These are phyloP conservation scores for Eulithis prunata DNA, from an alignment of 2,888 invertebrate genomes.

Conservation along the genomic window DNA sequence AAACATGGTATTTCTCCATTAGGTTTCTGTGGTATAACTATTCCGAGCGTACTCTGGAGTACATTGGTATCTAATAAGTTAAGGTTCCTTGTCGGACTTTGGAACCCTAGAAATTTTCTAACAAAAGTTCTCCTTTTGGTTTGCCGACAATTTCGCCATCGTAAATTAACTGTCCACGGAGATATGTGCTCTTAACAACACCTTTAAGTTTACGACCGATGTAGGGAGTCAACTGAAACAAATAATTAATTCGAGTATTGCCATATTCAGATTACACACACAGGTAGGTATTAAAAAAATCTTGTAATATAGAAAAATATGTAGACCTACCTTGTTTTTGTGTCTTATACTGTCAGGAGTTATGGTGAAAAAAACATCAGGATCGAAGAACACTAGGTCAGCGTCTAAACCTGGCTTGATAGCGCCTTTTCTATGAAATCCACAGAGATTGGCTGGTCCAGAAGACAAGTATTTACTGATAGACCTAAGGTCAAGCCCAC, in stretches of 20 bases:
- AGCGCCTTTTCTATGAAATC: constrained; percentile 86
- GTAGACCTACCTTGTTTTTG: constrained; percentile 85
- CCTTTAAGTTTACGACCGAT: constrained; percentile 85
- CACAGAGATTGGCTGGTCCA: constrained; percentile 86
- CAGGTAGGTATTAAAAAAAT: no score
- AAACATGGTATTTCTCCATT: no score
- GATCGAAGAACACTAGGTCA: constrained; percentile 89
- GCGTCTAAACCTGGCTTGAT: constrained; percentile 87
- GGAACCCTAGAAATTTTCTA: constrained; percentile 48
- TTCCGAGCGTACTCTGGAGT: no score
- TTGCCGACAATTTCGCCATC: constrained; percentile 63
- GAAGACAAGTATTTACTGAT: constrained; percentile 85
- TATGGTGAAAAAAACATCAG: constrained; percentile 85
- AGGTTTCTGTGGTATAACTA: no score
- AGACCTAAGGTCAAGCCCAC: constrained; percentile 81
- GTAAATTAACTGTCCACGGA: constrained; percentile 86
- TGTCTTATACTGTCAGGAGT: constrained; percentile 85
- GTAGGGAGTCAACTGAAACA: constrained; percentile 86
- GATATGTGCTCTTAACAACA: constrained; percentile 86
- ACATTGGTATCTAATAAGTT: no score
- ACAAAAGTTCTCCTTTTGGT: constrained; percentile 76
- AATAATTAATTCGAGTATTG: constrained; percentile 1
- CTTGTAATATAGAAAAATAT: no score
- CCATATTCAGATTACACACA: no score
- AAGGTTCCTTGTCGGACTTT: no score